Evolutionary conservation across 2,113 vertebrate species (phyloP), one percentile per base, ranked within the genome.

Genomic region (Phylloscopus trochiloides): DNA sequence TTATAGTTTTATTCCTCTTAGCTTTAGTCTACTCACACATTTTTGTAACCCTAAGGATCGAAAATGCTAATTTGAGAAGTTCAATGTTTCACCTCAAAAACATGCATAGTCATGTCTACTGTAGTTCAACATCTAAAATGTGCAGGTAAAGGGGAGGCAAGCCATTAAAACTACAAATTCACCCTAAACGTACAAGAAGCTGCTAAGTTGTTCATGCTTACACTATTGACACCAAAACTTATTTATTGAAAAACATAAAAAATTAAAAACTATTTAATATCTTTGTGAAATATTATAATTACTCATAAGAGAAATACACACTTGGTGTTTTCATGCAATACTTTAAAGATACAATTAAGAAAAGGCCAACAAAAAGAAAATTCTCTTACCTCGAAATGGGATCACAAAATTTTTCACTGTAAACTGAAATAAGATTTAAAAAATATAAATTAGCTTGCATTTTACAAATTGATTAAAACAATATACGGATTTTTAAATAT

Each of bases 361-460:
- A 29, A 84, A 67, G 26, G 43, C 9, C 61, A 57, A 91, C 59
- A 54, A 55, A 70, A 88, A 63, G 29, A 57, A 45, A 63, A 66
- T 17, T 54, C 47, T 81, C 95, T 98, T 99, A 99, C 99, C 99
- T 98, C 98, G 97, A 90, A 99, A 92, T 50, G 98, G 98, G 73
- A 99, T 98, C 55, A 88, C 98, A 96, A 99, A 97, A 81, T 89
- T 93, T 45, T 98, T 92, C 29, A 91, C 78, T 34, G 97, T 94
- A 84, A 99, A 97, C 99, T 99, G 97, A 92, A 97, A 97, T 70
- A 65, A 88, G 86, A 96, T 96, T 83, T 31, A 42, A 92, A 88
- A 93, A 14, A 57, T 3, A 94, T 62, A 74, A 74, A 68, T 96
- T 61, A 97, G 48, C 70, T 92, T 80, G 10, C 10, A 58, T 80